phyloP scores from a whole-genome alignment of 2,888 invertebrate genomes.

The Cremastobaeus sp. region DNA sequence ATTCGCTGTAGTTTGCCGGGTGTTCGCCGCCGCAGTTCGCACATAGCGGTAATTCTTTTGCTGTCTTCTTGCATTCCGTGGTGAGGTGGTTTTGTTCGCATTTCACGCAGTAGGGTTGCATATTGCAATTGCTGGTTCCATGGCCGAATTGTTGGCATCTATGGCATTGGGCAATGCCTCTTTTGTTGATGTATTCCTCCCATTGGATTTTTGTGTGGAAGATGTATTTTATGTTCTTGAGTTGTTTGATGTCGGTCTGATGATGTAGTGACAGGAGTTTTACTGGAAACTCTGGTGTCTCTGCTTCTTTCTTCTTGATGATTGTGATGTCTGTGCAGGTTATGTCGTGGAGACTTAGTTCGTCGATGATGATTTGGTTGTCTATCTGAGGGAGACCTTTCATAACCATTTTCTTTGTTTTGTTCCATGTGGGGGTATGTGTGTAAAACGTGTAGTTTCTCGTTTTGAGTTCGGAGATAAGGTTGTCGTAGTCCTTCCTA shows the following conservation, averaged over 20 bases:
- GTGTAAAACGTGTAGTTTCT: background rate
- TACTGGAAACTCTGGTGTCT: background rate
- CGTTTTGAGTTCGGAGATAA: background rate
- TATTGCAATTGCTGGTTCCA: background rate
- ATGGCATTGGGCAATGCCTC: background rate
- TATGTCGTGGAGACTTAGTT: background rate
- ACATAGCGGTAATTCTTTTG: background rate
- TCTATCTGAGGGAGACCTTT: background rate
- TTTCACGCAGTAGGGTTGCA: background rate
- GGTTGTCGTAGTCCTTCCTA: background rate
- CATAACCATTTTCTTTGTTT: slow-evolving; percentile 8
- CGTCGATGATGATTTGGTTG: background rate
- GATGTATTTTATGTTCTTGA: background rate
- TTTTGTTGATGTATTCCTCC: background rate
- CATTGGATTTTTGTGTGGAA: background rate
- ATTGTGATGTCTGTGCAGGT: background rate
- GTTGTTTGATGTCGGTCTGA: background rate
- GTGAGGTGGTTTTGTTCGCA: background rate
- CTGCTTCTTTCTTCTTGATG: background rate
- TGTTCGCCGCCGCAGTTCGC: background rate
- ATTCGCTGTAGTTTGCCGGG: slow-evolving; percentile 6
- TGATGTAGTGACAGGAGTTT: background rate
- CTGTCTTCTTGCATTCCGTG: background rate
- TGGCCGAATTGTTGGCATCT: background rate
- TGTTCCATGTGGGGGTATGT: background rate